Evolutionary conservation across 1,140 invertebrate species (phyloP).

Genomic region (Dufourea novaeangliae): DNA sequence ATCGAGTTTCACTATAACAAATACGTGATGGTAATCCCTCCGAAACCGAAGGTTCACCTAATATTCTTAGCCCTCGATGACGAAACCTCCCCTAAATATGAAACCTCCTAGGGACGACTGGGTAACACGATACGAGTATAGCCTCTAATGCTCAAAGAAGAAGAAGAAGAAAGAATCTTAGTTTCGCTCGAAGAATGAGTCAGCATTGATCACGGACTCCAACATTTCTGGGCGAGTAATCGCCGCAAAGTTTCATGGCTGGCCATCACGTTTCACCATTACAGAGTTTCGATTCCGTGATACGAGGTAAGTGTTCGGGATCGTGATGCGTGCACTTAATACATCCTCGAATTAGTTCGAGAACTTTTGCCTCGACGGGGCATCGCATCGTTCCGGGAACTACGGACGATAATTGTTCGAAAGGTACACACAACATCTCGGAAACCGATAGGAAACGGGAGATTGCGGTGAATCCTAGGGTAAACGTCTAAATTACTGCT

Average conservation of each 20-base stretch:
- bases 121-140: conserved; percentile 23
- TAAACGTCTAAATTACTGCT: too few species aligned
- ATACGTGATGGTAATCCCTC: neutral
- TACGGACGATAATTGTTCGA: neutral
- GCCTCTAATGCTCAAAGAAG: conserved; percentile 10
- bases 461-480: too few species aligned
- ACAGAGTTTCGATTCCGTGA: conserved; percentile 23
- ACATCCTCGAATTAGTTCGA: conserved; percentile 22
- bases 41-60: neutral
- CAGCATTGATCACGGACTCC: conserved; percentile 13
- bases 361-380: neutral
- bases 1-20: neutral
- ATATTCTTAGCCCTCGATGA: neutral
- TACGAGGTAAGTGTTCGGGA: conserved; percentile 18
- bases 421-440: neutral
- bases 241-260: conserved; percentile 22
- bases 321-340: conserved; percentile 30
- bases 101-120: conserved; percentile 3
- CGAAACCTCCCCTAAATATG: conserved; percentile 23
- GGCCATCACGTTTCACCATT: conserved; percentile 16
- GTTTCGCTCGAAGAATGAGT: conserved; percentile 8
- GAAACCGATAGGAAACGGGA: too few species aligned
- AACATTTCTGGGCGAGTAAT: conserved; percentile 21
- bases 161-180: conserved; percentile 21
- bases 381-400: conserved; percentile 18